phyloP scores from a whole-genome alignment of 2,797 vertebrate species.

The Trematomus bernacchii region DNA sequence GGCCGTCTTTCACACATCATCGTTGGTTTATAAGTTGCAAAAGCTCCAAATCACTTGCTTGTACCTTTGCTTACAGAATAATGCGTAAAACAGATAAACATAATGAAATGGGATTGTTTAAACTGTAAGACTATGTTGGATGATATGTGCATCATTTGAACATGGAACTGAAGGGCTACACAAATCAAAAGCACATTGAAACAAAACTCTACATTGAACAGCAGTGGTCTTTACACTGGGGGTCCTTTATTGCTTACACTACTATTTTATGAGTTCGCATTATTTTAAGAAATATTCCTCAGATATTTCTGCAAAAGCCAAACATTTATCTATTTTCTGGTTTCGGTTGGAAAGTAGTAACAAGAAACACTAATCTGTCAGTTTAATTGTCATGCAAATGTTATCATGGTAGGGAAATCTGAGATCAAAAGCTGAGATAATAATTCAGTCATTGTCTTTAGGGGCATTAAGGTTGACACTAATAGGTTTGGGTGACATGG shows the following conservation, averaged over 20 bases:
- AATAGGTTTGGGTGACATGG: constrained; percentile 43
- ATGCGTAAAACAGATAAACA: constrained; percentile 58
- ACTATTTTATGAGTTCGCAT: neutral
- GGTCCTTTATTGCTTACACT: constrained; percentile 7
- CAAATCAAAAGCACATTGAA: constrained; percentile 76
- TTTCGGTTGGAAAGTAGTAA: constrained; percentile 2
- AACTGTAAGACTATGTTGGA: constrained; percentile 54
- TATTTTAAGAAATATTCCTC: neutral
- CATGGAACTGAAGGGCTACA: constrained; percentile 72
- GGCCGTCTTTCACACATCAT: constrained; percentile 9
- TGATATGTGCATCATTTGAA: constrained; percentile 52
- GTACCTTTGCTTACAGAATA: constrained; percentile 57
- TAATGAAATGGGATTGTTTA: constrained; percentile 63
- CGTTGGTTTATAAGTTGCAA: constrained; percentile 30
- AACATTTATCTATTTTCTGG: constrained; percentile 2
- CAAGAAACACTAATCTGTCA: constrained; percentile 6
- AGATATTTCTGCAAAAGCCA: constrained; percentile 20
- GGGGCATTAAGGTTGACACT: constrained; percentile 35
- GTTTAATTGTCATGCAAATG: constrained; percentile 15
- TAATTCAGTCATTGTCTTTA: constrained; percentile 18
- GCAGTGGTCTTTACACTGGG: constrained; percentile 25
- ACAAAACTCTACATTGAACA: constrained; percentile 71
- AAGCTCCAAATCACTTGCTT: constrained; percentile 50
- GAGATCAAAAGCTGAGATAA: constrained; percentile 23
- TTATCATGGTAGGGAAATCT: constrained; percentile 19